Conservation (phyloP, 2,797 vertebrate genomes). For the Oreochromis grahami region DNA sequence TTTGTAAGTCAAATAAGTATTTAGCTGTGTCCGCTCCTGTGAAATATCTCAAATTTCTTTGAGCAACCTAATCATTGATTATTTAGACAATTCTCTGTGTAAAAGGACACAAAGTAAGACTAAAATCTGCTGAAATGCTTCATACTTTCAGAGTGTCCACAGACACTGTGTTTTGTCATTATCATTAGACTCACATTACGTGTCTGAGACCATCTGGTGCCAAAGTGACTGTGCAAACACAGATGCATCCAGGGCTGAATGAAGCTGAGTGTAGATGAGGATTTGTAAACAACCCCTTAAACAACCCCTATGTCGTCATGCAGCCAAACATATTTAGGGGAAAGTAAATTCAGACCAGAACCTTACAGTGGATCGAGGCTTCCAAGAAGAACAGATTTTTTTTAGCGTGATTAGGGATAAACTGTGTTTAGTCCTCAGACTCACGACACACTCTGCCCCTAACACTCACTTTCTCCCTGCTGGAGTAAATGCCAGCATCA, state of each 20-base stretch:
- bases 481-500: constrained; percentile 13
- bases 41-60: not conserved
- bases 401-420: constrained; percentile 69
- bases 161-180: constrained; percentile 38
- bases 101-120: not conserved
- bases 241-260: constrained; percentile 28
- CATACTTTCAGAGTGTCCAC: not conserved
- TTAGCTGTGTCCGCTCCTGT: not conserved
- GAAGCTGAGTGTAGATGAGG: constrained; percentile 26
- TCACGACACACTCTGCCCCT: constrained; percentile 22
- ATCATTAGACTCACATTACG: constrained; percentile 36
- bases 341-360: constrained; percentile 46
- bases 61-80: not conserved
- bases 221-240: constrained; percentile 47
- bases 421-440: constrained; percentile 61
- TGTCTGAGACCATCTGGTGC: constrained; percentile 52
- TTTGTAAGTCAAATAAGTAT: not conserved
- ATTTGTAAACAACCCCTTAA: constrained; percentile 60
- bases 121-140: constrained; percentile 2
- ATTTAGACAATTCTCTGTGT: not conserved
- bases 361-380: constrained; percentile 13
- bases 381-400: constrained; percentile 62
- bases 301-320: constrained; percentile 52
- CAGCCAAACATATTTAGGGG: constrained; percentile 40
- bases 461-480: constrained; percentile 6